phyloP scores from a whole-genome alignment of 2,888 invertebrate species.

The Blomia tropicalis region DNA sequence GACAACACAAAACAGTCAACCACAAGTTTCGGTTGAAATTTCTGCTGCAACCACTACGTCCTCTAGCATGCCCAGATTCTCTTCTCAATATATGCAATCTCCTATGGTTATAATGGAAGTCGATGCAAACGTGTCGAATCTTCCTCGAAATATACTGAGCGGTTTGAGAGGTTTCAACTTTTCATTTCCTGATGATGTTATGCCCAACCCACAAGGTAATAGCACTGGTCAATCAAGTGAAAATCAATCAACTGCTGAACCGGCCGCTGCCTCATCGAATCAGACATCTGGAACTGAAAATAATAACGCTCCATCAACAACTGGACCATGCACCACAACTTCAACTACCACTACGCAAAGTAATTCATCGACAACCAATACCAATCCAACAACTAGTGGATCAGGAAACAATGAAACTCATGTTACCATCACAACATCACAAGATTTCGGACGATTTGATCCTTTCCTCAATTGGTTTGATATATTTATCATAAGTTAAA shows the following conservation, averaged over 20 bases:
- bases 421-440: background rate
- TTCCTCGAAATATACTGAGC: slow-evolving; percentile 35
- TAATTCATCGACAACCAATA: background rate
- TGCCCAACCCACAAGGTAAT: slow-evolving; percentile 36
- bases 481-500: slow-evolving; percentile 6
- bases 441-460: slow-evolving; percentile 41
- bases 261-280: background rate
- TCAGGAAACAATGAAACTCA: background rate
- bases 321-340: background rate
- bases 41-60: background rate
- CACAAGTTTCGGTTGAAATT: background rate
- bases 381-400: background rate
- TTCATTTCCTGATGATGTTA: no score
- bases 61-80: background rate
- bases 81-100: slow-evolving; percentile 23
- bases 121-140: slow-evolving; percentile 4
- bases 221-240: background rate
- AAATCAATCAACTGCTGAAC: background rate
- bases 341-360: background rate
- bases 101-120: slow-evolving; percentile 7
- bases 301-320: background rate
- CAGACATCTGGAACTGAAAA: background rate
- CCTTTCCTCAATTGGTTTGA: slow-evolving; percentile 48
- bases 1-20: background rate
- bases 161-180: slow-evolving; percentile 48